Base-by-base conservation (phyloP, 2,888 invertebrate genomes). In the Ormyrus labotus region DNA sequence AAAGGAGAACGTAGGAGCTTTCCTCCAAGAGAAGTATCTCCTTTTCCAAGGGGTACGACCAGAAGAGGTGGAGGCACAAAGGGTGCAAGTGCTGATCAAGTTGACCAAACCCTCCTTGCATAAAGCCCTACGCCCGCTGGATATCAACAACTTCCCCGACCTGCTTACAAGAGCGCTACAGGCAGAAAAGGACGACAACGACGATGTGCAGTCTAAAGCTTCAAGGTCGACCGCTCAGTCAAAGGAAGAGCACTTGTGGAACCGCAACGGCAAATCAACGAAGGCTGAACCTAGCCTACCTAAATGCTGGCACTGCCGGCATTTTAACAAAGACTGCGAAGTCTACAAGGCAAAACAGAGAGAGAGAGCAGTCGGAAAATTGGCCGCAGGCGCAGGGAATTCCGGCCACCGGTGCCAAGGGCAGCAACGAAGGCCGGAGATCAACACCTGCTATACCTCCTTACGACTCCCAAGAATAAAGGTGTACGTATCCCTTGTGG, bases 1-100 rank as follows among this genome's bases (percentile, higher is more conserved):
- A 13, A 81, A 73, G 34, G 81, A 80, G 47, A 9, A n/a, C 0
- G 75, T 79, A 2, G 78, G 71, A 6, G 57, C 69, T 0, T 82
- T 81, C 53, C 58, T 83, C 0, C 79, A 63, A 47, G 10, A 47
- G 6, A 47, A 45, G 11, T 63, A 45, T 11, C 45, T 6, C 5
- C 7, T 63, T 7, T 63, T 63, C 34, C 45, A 45, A 47, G 1
- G 81, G 51, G 48, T 67, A 5, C 51, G 67, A 5, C 67, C 67
- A 5, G 10, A 34, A 9, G 67, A 67, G 10, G 4, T 53, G 6
- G 51, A 67, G 9, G 67, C 67, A 9, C n/a, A 13, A 10, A 53
- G 48, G 10, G 0, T 67, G 7, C 13, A 13, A 13, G 13, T 13
- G 13, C 13, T 13, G 13, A 13, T 13, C 13, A 13, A 13, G 13